Conservation (phyloP, 92 coral and sea anemone species). For the Porites cylindrica region DNA sequence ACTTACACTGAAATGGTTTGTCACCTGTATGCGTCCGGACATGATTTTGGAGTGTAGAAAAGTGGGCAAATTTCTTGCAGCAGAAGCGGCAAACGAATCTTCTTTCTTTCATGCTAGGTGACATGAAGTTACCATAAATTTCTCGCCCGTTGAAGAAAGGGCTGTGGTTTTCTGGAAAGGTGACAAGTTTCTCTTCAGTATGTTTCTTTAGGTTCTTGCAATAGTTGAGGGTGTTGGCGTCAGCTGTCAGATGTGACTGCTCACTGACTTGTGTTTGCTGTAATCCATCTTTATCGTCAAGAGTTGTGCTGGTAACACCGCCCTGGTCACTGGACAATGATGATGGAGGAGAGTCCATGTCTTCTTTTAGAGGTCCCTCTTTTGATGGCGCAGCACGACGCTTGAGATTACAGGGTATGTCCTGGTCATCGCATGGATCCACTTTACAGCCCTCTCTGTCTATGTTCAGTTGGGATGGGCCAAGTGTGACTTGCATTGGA, state of each 20-base stretch:
- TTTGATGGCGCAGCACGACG: background rate
- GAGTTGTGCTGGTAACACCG: constrained; percentile 1
- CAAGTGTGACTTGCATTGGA: background rate
- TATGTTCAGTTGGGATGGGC: background rate
- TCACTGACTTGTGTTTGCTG: background rate
- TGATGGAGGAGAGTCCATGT: background rate
- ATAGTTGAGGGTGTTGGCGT: no score
- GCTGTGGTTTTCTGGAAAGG: background rate
- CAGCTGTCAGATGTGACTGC: background rate
- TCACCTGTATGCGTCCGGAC: constrained; percentile 78
- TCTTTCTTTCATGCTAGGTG: constrained; percentile 19
- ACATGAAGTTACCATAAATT: background rate
- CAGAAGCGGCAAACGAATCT: constrained; percentile 58
- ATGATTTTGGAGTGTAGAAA: constrained; percentile 78
- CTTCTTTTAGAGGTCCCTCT: background rate
- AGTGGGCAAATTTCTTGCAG: constrained; percentile 66
- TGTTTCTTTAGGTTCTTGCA: background rate
- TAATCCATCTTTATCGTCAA: background rate
- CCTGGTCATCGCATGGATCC: no score
- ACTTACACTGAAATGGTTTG: constrained; percentile 70
- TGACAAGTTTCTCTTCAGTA: background rate
- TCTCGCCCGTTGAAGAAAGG: background rate
- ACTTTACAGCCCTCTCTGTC: background rate
- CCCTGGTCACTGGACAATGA: background rate
- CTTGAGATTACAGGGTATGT: background rate